Evolutionary conservation across 1,140 invertebrate species (phyloP), one percentile per base, ranked within the genome.

Genomic region (Macrosteles quadrilineatus): DNA sequence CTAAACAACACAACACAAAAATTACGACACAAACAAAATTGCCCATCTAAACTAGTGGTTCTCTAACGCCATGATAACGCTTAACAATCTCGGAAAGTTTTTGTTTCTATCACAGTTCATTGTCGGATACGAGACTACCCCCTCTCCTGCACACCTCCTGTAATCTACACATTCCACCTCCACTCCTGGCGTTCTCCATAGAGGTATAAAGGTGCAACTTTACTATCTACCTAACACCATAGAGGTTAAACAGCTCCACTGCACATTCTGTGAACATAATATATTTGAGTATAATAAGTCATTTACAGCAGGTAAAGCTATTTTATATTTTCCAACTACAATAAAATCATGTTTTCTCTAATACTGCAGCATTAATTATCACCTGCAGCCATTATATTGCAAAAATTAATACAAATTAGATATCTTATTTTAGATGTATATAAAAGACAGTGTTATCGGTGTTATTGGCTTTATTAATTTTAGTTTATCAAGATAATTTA

Each of bases 91-190:
- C 29, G 57, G 43, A 59, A 69, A 69, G 59, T 69, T 57, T 69
- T 63, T 69, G 57, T 69, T 69, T 69, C 68, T 69, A 69, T 69
- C 68, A 69, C 68, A 69, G 68, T 69, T 57, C 68, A 69, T 69
- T 69, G 68, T 69, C 68, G 68, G 68, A 53, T 45, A 19, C 47
- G 30, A 55, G 36, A 55, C 47, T 30, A 25, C 27, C 17, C 40
- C 45, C 66, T 47, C 32, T 36, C 4, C 32, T 14, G 32, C 32
- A 36, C 19, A 32, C 23, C 36, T 62, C 19, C 57, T 30, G 29
- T 19, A 47, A 47, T 55, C 23, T 68, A 25, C 45, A 59, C 45
- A 59, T 69, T 43, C 53, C 31, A 29, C 36, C 68, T 50, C 53
- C 53, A 36, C 47, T 68, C 47, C 47, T 25, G 55, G 12, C 55